phyloP scores from a whole-genome alignment of 1,140 invertebrate species.

The Ips typographus region DNA sequence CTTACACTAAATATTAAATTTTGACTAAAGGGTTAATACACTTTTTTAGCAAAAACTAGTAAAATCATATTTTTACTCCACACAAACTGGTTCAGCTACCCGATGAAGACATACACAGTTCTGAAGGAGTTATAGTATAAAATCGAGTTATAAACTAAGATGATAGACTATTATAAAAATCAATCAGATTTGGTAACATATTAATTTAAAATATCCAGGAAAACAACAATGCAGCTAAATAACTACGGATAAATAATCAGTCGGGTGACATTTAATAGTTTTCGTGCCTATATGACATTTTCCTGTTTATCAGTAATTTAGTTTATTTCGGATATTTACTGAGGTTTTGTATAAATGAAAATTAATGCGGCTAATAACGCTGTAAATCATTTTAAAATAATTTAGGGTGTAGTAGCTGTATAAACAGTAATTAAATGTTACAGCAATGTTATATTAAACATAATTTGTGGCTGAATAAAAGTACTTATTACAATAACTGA shows the following conservation, averaged over 20 bases:
- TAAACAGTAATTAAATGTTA: not conserved
- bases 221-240: not conserved
- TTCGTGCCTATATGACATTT: not conserved
- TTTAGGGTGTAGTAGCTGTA: not conserved
- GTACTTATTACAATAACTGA: not conserved
- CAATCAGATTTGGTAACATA: too few species aligned
- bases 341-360: not conserved
- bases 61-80: not conserved
- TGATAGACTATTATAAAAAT: too few species aligned
- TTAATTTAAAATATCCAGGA: too few species aligned
- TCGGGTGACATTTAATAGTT: slow-evolving; percentile 2
- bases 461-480: not conserved
- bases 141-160: too few species aligned
- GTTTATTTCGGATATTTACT: not conserved
- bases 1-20: not conserved
- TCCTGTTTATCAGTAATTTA: not conserved
- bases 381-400: not conserved
- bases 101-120: not conserved
- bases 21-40: not conserved
- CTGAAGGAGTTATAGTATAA: too few species aligned
- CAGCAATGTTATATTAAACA: not conserved
- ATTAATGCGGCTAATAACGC: not conserved
- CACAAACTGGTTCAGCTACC: not conserved
- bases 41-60: not conserved
- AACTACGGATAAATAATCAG: not conserved